Base-by-base conservation (phyloP, 2,888 invertebrate species). In the Apeira syringaria region DNA sequence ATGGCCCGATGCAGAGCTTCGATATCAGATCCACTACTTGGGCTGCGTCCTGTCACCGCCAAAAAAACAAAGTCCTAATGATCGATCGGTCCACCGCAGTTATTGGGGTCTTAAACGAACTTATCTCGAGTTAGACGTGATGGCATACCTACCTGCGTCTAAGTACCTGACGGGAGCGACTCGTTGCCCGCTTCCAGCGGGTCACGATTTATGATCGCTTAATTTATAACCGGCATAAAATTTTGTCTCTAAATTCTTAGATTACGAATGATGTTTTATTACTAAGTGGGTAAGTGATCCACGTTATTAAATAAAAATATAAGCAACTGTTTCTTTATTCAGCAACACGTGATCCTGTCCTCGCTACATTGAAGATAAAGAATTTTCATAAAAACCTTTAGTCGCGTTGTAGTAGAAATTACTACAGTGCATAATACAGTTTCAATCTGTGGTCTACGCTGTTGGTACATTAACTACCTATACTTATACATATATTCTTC, bases 31-130 rank as follows among this genome's bases (percentile, higher is more conserved):
- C 36, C 44, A 44, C 31, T 35, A 29, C 43, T 40, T 18, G 31
- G 31, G 31, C 38, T 22, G 39, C 48, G 79, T 80, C 80, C 80
- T 83, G 83, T 85, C 85, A 81, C 79, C 80, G 74, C 80, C 78
- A 80, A 85, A 87, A 85, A 87, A 87, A 81, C 84, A 80, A 88
- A 87, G 81, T 80, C 78, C 79, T 78, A 82, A 86, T 89, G 88
- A 89, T 88, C 81, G 88, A 89, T 89, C 80, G 86, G 68, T 64
- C 69, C 68, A 68, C 73, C 74, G 75, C 73, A 68, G 76, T 80
- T 82, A 53, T 80, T 80, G 77, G 80, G 76, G 72, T 71, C 79
- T 77, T 81, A 84, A 80, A 80, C 73, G 74, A 66, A 71, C 69
- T 81, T 83, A 85, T 86, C 83, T 83, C 68, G 13, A 56, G 17